These are phyloP conservation scores for Dermatemys mawii DNA, from an alignment of 2,113 vertebrate species.

Conservation along the genomic window DNA sequence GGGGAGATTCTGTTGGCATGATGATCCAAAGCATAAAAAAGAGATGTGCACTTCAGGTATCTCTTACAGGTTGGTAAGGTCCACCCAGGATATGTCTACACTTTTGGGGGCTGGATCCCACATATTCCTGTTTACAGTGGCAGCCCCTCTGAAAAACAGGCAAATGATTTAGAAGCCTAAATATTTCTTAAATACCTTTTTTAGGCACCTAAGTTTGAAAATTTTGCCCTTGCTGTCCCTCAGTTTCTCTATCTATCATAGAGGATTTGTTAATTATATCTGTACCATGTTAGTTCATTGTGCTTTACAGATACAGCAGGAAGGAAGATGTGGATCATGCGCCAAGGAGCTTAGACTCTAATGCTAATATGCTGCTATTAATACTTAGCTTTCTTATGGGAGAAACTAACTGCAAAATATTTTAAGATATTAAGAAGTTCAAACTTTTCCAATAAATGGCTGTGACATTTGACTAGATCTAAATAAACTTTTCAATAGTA, in stretches of 20 bases:
- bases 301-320: not conserved
- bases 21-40: not conserved
- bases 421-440: slow-evolving; percentile 18
- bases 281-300: not conserved
- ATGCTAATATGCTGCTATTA: not conserved
- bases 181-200: not conserved
- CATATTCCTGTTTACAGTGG: not conserved
- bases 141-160: not conserved
- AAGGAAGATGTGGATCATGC: not conserved
- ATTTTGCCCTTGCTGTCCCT: not conserved
- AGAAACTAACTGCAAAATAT: not conserved
- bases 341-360: not conserved
- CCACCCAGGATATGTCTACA: not conserved
- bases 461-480: slow-evolving; percentile 38
- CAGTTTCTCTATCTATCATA: not conserved
- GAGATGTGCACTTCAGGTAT: not conserved
- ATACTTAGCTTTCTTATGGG: not conserved
- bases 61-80: not conserved
- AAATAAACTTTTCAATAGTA: not conserved
- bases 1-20: not conserved
- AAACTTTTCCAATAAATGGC: slow-evolving; percentile 26
- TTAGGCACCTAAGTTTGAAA: not conserved
- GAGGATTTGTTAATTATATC: not conserved
- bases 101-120: not conserved
- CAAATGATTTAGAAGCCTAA: not conserved